Evolutionary conservation across 2,113 vertebrate genomes (phyloP).

Genomic region (Phylloscopus trochiloides): DNA sequence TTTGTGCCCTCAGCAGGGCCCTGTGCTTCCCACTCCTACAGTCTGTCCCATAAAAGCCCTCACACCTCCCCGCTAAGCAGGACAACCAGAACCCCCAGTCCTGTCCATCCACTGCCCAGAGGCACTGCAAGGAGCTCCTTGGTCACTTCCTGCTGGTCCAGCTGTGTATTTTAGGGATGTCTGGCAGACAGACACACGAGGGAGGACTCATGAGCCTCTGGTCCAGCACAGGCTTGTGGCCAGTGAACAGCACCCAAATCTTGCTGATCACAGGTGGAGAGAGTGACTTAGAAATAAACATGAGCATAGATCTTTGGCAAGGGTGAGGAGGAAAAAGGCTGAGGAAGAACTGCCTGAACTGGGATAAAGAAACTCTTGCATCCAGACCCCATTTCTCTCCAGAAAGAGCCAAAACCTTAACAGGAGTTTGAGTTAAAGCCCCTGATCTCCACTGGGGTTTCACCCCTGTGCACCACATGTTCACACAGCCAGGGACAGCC

Average conservation of each 20-base stretch:
- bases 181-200: fast-evolving
- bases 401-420: background rate
- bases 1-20: background rate
- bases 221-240: background rate
- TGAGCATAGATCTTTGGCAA: background rate
- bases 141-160: fast-evolving
- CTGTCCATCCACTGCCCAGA: background rate
- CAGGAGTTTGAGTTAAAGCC: background rate
- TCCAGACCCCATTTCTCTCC: background rate
- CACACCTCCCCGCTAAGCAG: fast-evolving
- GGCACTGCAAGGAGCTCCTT: fast-evolving
- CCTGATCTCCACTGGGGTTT: background rate
- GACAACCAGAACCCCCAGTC: background rate
- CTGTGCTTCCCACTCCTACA: background rate
- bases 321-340: background rate
- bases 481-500: background rate
- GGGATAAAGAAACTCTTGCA: background rate
- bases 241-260: background rate
- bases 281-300: background rate
- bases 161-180: fast-evolving
- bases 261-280: background rate
- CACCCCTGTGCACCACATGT: fast-evolving
- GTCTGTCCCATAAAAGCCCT: background rate
- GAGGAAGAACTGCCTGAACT: background rate
- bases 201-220: background rate